Evolutionary conservation across 2,797 vertebrate genomes (phyloP).

Genomic region (Chrosomus eos): DNA sequence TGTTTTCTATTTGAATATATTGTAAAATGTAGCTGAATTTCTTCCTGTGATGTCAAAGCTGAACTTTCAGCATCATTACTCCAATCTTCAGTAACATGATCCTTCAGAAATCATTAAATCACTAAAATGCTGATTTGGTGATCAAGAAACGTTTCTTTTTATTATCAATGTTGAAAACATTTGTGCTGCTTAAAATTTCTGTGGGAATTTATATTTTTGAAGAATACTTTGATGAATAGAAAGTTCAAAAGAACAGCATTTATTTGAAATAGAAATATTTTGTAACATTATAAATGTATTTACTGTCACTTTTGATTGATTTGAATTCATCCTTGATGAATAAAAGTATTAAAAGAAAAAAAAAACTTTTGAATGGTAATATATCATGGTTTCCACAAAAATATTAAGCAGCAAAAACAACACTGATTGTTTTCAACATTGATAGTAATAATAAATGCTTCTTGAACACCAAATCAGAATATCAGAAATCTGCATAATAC

Average conservation of each 20-base stretch:
- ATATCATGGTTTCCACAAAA: neutral
- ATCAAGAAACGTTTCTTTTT: neutral
- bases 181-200: neutral
- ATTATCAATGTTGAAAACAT: neutral
- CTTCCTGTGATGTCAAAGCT: neutral
- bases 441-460: neutral
- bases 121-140: neutral
- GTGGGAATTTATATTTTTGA: neutral
- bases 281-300: neutral
- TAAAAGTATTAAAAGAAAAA: neutral
- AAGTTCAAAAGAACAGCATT: neutral
- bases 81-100: neutral
- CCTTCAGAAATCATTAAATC: neutral
- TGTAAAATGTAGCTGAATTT: neutral
- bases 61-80: neutral
- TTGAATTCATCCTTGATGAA: neutral
- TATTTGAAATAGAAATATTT: neutral
- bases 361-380: neutral
- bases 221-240: neutral
- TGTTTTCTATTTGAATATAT: neutral
- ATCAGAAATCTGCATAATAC: neutral
- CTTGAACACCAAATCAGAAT: neutral
- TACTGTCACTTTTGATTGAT: neutral
- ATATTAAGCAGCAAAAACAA: neutral
- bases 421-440: too few species aligned